Evolutionary conservation across 2,113 vertebrate genomes (phyloP).

Genomic region (Porphyrio hochstetteri): DNA sequence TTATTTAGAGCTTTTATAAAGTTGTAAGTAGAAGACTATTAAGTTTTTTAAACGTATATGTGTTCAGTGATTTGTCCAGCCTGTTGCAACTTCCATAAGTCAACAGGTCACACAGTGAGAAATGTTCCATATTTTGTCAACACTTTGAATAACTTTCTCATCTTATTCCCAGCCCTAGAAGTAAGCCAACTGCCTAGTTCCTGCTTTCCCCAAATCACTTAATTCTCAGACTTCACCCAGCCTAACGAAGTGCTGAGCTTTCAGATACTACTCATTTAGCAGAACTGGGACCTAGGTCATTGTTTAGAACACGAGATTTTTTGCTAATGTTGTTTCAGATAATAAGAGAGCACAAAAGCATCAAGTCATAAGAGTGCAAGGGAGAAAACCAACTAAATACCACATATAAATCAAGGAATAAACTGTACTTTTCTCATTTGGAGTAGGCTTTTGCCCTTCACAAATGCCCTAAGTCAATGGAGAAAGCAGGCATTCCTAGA

Average conservation of each 20-base stretch:
- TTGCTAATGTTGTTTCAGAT: not conserved
- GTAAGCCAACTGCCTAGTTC: not conserved
- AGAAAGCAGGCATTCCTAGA: not conserved
- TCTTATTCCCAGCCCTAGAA: not conserved
- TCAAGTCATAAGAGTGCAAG: not conserved
- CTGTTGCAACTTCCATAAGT: not conserved
- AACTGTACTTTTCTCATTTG: not conserved
- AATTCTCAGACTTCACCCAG: not conserved
- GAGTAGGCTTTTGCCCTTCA: not conserved
- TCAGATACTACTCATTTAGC: not conserved
- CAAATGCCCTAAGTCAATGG: not conserved
- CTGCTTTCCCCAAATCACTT: not conserved
- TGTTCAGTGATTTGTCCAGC: not conserved
- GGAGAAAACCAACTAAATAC: not conserved
- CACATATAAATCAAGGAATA: not conserved
- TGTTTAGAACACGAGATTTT: not conserved
- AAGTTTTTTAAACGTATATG: not conserved
- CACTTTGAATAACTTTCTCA: not conserved
- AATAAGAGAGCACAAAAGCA: not conserved
- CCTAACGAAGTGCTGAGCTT: not conserved
- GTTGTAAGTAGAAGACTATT: not conserved
- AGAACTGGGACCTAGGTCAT: not conserved
- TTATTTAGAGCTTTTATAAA: not conserved
- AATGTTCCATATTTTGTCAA: not conserved
- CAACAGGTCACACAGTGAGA: not conserved